Evolutionary conservation across 92 coral and sea anemone species (phyloP).

Genomic region (Isaurus tuberculatus): DNA sequence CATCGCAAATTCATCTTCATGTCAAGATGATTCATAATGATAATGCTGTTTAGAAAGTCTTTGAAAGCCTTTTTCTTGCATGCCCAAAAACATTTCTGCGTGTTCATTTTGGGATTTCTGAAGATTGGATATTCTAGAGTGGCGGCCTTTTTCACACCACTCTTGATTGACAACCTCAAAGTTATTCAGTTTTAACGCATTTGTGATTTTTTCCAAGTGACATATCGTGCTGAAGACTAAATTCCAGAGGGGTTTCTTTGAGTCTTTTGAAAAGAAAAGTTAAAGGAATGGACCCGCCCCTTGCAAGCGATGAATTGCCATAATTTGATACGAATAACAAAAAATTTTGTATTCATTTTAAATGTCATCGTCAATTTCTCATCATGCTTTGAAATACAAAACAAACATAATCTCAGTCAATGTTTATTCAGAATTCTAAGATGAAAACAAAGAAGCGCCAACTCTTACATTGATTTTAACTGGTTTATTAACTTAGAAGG

Average conservation of each 20-base stretch:
- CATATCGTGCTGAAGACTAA: slow-evolving; percentile 6
- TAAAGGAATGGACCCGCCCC: slow-evolving; percentile 24
- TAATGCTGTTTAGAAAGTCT: neutral
- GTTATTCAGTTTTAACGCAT: neutral
- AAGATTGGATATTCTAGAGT: neutral
- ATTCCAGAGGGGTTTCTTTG: slow-evolving; percentile 4
- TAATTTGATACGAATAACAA: slow-evolving; percentile 28
- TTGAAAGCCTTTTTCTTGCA: neutral
- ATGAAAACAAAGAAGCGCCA: slow-evolving; percentile 65
- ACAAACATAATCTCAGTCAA: slow-evolving; percentile 75
- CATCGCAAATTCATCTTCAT: neutral
- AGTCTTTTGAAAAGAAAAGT: slow-evolving; percentile 1
- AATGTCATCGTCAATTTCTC: slow-evolving; percentile 51
- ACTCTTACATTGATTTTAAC: slow-evolving; percentile 55
- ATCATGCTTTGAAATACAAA: slow-evolving; percentile 51
- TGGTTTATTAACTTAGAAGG: slow-evolving; percentile 60
- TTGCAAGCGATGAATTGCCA: slow-evolving; percentile 7
- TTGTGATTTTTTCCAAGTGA: slow-evolving; percentile 11
- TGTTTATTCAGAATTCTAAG: slow-evolving; percentile 78
- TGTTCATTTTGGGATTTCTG: neutral
- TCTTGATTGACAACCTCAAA: slow-evolving; percentile 27
- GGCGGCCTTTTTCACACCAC: slow-evolving; percentile 26
- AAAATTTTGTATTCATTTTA: slow-evolving; percentile 34
- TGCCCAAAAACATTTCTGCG: neutral
- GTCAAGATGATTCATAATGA: neutral